Evolutionary conservation across 2,797 vertebrate genomes (phyloP), one percentile per base, ranked within the genome.

Genomic region (Pogonophryne albipinna): DNA sequence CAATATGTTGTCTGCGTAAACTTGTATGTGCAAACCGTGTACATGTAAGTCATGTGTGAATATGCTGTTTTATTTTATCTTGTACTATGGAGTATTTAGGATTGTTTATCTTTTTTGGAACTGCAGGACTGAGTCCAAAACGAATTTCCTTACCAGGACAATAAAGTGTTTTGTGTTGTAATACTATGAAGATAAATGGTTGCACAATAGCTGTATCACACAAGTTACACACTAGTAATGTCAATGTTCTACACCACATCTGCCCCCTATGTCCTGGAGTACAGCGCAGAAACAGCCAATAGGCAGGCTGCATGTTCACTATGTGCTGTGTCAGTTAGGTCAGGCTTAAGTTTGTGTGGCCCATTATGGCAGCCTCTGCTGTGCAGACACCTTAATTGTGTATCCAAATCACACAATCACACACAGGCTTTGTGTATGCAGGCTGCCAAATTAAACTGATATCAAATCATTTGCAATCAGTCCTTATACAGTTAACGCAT

Each of bases 391-490:
- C 10, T 19, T 65, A 11, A 70, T 1, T 73, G 45, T 65, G n/a
- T 23, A n/a, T 71, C 27, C 31, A 44, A 34, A 72, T 72, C 15
- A 38, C 55, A 63, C 34, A 72, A 20, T 41, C 4, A 63, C 60
- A 41, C 38, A 55, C 6, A 56, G 12, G 4, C 15, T 10, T 69
- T 52, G 14, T 49, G 23, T 44, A 4, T 47, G 12, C 4, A 47
- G 8, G 12, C 27, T 27, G 31, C 14, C 46, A 59, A 15, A 53
- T 34, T 2, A 31, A 65, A 41, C 12, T 46, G 16, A 57, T 62
- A 20, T 20, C 47, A 41, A 51, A 31, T 19, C 2, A 38, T 61
- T n/a, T 6, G 9, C 31, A 47, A 8, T 2, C 0, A 23, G 11
- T 17, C 14, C 41, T 3, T 20, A 44, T 44, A 46, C 66, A 17